A percentile compares a stretch with the other conserved stretches of the same genome.
Conservation (phyloP, 2,113 vertebrate species). For the Salvator merianae region DNA sequence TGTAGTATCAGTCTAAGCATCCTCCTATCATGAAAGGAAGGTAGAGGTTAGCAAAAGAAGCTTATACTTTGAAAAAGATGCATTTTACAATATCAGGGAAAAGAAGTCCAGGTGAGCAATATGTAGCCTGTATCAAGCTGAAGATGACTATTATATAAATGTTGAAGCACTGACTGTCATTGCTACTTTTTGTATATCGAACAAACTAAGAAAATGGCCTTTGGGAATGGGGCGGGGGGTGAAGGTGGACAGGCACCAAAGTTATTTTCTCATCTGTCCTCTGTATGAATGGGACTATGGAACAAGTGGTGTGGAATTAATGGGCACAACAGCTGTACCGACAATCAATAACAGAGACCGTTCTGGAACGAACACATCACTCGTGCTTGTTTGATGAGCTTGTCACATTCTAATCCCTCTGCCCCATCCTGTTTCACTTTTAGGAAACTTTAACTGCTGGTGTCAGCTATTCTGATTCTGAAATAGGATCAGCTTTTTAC, state of each 20-base stretch:
- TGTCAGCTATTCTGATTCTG: slow-evolving; percentile 95
- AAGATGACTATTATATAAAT: slow-evolving; percentile 66
- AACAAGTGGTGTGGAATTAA: slow-evolving; percentile 80
- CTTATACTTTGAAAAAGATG: slow-evolving; percentile 59
- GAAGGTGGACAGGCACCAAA: slow-evolving; percentile 79
- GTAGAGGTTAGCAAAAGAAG: slow-evolving; percentile 60
- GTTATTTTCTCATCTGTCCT: slow-evolving; percentile 83
- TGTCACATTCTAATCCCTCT: slow-evolving; percentile 94
- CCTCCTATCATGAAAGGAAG: slow-evolving; percentile 57
- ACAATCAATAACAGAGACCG: slow-evolving; percentile 83
- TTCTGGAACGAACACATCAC: slow-evolving; percentile 97
- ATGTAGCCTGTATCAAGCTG: slow-evolving; percentile 79
- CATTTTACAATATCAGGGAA: slow-evolving; percentile 90
- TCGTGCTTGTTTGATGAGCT: slow-evolving; percentile 94
- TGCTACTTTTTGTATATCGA: slow-evolving; percentile 75
- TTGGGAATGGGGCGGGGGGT: slow-evolving; percentile 65
- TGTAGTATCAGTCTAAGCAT: slow-evolving; percentile 65
- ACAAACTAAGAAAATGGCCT: slow-evolving; percentile 70
- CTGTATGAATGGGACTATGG: slow-evolving; percentile 76
- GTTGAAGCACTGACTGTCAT: slow-evolving; percentile 90
- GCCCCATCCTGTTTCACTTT: slow-evolving; percentile 88
- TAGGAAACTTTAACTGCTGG: slow-evolving; percentile 89
- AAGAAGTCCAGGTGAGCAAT: slow-evolving; percentile 77
- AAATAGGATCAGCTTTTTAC: slow-evolving; percentile 83
- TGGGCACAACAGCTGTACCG: slow-evolving; percentile 81